Percentiles rank a stretch among this genome's conserved stretches.
These are phyloP conservation scores for Chloroceryle aenea DNA, from an alignment of 2,113 vertebrate genomes.

Conservation along the genomic window DNA sequence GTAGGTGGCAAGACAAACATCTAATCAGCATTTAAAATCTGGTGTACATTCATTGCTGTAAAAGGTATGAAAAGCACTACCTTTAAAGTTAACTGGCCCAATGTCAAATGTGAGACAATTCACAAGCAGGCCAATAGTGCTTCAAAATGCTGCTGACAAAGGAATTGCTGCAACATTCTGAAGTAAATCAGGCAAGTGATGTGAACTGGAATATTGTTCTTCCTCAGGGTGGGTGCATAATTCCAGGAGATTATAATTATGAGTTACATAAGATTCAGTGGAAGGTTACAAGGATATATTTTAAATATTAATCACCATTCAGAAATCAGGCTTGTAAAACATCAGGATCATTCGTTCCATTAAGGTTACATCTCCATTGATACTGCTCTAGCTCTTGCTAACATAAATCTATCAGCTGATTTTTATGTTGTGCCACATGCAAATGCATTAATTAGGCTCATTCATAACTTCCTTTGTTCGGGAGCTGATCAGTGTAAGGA, in stretches of 20 bases:
- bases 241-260: conserved; percentile 31
- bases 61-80: background rate
- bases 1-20: conserved; percentile 14
- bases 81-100: conserved; percentile 5
- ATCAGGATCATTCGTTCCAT: background rate
- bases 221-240: background rate
- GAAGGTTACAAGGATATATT: background rate
- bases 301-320: conserved; percentile 24
- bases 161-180: background rate
- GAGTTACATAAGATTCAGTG: background rate
- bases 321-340: background rate
- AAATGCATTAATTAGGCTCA: background rate
- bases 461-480: conserved; percentile 34
- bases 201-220: conserved; percentile 8
- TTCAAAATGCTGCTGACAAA: background rate
- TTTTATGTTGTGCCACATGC: background rate
- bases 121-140: background rate
- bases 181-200: conserved; percentile 30
- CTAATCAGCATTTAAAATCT: conserved; percentile 41
- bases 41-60: background rate
- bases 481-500: background rate
- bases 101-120: background rate
- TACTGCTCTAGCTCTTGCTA: background rate
- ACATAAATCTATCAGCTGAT: conserved; percentile 2
- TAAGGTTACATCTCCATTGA: background rate